A percentile compares a stretch with the other conserved stretches of the same genome.
Conservation (phyloP, 2,888 invertebrate species). For the Torymus aiolomorphi region DNA sequence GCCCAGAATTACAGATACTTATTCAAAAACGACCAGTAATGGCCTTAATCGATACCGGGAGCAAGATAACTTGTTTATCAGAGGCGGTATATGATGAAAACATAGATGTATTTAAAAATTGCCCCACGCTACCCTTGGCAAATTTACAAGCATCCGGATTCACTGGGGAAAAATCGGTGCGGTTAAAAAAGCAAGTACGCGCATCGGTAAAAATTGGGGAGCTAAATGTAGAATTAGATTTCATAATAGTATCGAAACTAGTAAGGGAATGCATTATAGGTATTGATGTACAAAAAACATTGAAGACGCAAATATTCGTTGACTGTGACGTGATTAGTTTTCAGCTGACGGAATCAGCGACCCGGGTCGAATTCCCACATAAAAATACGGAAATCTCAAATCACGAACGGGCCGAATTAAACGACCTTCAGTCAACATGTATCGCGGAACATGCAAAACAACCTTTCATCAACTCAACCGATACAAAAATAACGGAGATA, state of each 20-base stretch:
- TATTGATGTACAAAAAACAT: too few relatives aligned
- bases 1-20: too few relatives aligned
- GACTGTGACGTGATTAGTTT: not conserved
- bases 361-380: not conserved
- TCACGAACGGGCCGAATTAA: too few relatives aligned
- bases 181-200: not conserved
- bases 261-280: not conserved
- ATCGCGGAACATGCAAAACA: too few relatives aligned
- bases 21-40: too few relatives aligned
- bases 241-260: not conserved
- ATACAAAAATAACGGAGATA: too few relatives aligned
- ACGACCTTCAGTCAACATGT: too few relatives aligned
- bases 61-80: constrained; percentile 2
- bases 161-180: not conserved
- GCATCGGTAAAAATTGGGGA: not conserved
- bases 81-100: not conserved
- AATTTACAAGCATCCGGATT: not conserved
- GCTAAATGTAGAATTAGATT: not conserved
- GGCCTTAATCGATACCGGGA: too few relatives aligned
- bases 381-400: not conserved
- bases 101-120: not conserved
- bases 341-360: not conserved
- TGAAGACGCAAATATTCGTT: not conserved
- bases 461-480: too few relatives aligned
- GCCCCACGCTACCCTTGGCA: not conserved